Conservation (phyloP, 2,888 invertebrate genomes). For the Xestobium rufovillosum region DNA sequence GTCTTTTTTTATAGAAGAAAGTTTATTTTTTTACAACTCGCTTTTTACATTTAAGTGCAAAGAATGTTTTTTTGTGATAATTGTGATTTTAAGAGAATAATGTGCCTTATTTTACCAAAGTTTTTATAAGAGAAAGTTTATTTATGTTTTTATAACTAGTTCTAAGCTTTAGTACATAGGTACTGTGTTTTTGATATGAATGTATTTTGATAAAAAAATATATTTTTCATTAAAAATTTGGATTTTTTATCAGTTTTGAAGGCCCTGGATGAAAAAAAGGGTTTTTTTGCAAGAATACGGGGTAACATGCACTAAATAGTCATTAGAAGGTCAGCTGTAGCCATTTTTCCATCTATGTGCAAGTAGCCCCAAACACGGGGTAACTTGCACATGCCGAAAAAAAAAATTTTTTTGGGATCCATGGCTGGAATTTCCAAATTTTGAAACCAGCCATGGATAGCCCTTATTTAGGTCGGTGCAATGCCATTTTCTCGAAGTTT, state of each 20-base stretch:
- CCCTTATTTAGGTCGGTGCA: constrained; percentile 2
- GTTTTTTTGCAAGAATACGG: too few species aligned
- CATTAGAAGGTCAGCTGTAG: background rate
- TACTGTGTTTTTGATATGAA: background rate
- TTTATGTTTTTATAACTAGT: background rate
- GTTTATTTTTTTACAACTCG: too few species aligned
- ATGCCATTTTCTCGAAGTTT: background rate
- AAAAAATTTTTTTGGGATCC: constrained; percentile 1
- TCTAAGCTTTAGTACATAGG: constrained; percentile 1
- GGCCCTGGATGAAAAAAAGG: background rate
- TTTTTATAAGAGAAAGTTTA: constrained; percentile 1
- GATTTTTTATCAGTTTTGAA: background rate
- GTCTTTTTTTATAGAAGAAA: too few species aligned
- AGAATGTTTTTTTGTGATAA: too few species aligned
- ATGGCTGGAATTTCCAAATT: constrained; percentile 1
- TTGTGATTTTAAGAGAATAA: too few species aligned
- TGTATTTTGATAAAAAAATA: background rate
- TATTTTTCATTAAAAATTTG: background rate
- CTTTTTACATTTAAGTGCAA: too few species aligned
- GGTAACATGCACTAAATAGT: too few species aligned
- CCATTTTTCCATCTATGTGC: constrained; percentile 1
- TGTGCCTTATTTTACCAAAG: constrained; percentile 1
- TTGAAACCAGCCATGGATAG: constrained; percentile 1
- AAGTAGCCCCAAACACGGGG: background rate
- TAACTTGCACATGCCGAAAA: background rate